Conservation (phyloP, 1,140 invertebrate species). For the Bombus huntii region DNA sequence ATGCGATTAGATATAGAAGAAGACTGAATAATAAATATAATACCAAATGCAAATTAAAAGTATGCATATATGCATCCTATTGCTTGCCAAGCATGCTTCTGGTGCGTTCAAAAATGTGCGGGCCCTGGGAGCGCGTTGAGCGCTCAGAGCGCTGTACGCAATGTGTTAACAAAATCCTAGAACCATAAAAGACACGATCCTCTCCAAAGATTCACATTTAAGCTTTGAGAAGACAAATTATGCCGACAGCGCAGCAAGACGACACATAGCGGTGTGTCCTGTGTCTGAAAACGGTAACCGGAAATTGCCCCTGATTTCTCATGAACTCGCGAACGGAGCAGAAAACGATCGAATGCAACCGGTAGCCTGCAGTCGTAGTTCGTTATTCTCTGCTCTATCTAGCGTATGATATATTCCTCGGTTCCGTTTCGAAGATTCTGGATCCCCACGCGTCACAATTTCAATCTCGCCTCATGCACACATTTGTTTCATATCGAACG, state of each 20-base stretch:
- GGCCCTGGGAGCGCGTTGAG: too few relatives aligned
- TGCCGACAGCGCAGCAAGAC: neutral
- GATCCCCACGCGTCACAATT: neutral
- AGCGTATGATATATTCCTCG: neutral
- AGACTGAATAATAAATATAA: too few relatives aligned
- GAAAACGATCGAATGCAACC: neutral
- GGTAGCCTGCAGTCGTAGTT: neutral
- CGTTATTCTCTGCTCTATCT: neutral
- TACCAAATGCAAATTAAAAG: too few relatives aligned
- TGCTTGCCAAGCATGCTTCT: too few relatives aligned
- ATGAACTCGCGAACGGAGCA: neutral
- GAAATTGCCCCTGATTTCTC: neutral
- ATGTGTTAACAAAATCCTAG: neutral
- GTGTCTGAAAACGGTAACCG: neutral
- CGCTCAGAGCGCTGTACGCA: too few relatives aligned
- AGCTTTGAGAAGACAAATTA: neutral
- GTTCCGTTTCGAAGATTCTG: neutral
- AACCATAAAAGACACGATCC: neutral
- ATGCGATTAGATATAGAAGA: too few relatives aligned
- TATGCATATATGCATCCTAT: too few relatives aligned
- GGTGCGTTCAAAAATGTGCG: too few relatives aligned
- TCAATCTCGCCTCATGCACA: too few relatives aligned
- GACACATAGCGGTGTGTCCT: too few relatives aligned
- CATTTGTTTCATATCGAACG: neutral
- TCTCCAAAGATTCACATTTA: neutral